Evolutionary conservation across 2,888 invertebrate species (phyloP), one percentile per base, ranked within the genome.

Genomic region (Archips crataeganus): DNA sequence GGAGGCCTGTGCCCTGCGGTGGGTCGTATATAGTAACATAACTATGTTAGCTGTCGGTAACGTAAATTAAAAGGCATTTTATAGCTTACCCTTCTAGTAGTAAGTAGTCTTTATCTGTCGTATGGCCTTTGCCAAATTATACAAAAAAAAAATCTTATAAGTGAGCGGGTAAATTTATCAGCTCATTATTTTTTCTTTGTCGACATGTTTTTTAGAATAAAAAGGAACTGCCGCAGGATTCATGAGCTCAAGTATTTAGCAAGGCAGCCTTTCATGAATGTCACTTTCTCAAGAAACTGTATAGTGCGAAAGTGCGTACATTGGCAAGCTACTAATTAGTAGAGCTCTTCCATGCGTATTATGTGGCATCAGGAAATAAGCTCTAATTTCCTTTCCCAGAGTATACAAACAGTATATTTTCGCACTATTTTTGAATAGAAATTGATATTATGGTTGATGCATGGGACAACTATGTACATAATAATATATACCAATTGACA

Each of bases 261-360:
- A 39, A 23, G 2, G 15, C 36, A 47, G 36, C 36, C 36, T 67
- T 54, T 60, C 39, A 9, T 34, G 15, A 15, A 9, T 45, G 51
- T 34, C 54, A 45, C 67, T 68, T 72, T 67, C 47, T 68, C 42
- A 49, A 68, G 67, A 34, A 57, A 63, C 57, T 8, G 54, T 47
- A 47, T 32, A 15, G 42, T 34, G 63, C 32, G n/a, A 13, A 34
- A 63, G n/a, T 45, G 62, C 54, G 62, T 72, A 49, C 3, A 57
- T 57, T 68, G 39, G 61, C 51, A 54, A 63, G 57, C 39, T 39
- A 13, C 72, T 72, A 72, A 72, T 72, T 72, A 72, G 68, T 36
- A 67, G 62, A 57, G 23, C 47, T 66, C 65, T 54, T 47, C 51
- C 54, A 45, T 23, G 49, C 62, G 23, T 23, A 23, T 45, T 45